Base-by-base conservation (phyloP, 2,797 vertebrate species). In the Neosilurus hyrtlii region DNA sequence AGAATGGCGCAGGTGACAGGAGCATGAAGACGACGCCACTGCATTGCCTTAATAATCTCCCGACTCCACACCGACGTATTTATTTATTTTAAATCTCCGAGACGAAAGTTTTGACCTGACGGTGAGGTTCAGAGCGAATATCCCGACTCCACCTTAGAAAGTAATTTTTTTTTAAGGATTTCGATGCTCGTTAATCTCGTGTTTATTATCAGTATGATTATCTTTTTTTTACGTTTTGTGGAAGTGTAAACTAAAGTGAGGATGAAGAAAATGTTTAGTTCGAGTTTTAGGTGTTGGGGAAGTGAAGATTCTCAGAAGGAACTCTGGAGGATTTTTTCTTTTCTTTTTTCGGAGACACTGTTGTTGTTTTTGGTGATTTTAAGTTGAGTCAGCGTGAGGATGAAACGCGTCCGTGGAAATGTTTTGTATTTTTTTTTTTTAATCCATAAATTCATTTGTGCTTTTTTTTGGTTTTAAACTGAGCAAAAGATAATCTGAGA, bases 11-110 rank as follows among this genome's bases (percentile, higher is more conserved):
- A 84, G 83, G 79, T 79, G 85, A 79, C 82, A 88, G 84, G 89
- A 88, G 85, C 90, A 90, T 84, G 88, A 88, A 90, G 88, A 91
- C 90, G 89, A 89, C 91, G 91, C 91, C 91, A 91, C 92, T 94
- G 93, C 93, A 93, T 94, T 94, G 94, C 94, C 94, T 95, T 95
- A 95, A 94, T 91, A 89, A 88, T 87, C 84, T 82, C 73, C 70
- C n/a, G 4, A 10, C 16, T 75, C 80, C 35, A 68, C 70, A 84
- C 85, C 86, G 83, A 89, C 89, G 86, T 93, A 94, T 93, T 94
- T 94, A 94, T 94, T 94, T 92, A 83, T 90, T 90, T 91, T 80
- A 65, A 78, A 90, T 87, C 87, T 89, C 61, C 79, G 72, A 82
- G 82, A 76, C 73, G 65, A 77, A 52, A 74, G 26, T 80, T 87